Evolutionary conservation across 1,140 invertebrate genomes (phyloP), one percentile per base, ranked within the genome.

Genomic region (Globodera rostochiensis): DNA sequence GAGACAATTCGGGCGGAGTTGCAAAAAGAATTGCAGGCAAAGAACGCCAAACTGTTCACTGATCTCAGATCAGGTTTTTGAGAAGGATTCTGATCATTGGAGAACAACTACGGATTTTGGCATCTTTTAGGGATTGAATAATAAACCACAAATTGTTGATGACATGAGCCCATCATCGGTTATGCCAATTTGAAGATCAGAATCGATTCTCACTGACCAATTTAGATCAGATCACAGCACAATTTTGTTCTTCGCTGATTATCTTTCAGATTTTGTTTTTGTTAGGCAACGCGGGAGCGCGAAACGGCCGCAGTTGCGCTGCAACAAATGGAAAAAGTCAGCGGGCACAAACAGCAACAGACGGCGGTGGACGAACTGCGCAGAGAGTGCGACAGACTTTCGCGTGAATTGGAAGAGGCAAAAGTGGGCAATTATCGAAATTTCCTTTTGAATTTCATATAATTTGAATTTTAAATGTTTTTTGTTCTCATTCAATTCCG

Each of bases 1-100:
- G 77, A 78, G n/a, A 66, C 70, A 4, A 36, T 78, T 45, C 77
- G 77, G 66, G 69, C 25, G 25, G 70, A 66, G 50, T 46, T 78
- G 70, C 64, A 47, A 21, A 64, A 21, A 69, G 77, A 78, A 19
- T 46, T 78, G 49, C 53, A 78, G n/a, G 21, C 15, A 69, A 78
- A 53, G 71, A 50, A 0, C 45, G 60, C 13, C 13, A 3, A 66
- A 66, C 36, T 36, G 60, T 66, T 66, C n/a, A 21, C 3, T 66
- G 60, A 21, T 21, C 60, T 13, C 60, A 66, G 13, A 15, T 66
- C 60, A 15, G 60, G 1, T 66, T 66, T 13, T 36, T 36, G 36
- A 36, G 36, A 36, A 36, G 36, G 36, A 36, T 36, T 36, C 36
- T 36, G 36, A 36, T 36, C 36, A 36, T 36, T 36, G 36, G 36